These are phyloP conservation scores for Oithona nana DNA, from an alignment of 2,888 invertebrate species.

Conservation along the genomic window DNA sequence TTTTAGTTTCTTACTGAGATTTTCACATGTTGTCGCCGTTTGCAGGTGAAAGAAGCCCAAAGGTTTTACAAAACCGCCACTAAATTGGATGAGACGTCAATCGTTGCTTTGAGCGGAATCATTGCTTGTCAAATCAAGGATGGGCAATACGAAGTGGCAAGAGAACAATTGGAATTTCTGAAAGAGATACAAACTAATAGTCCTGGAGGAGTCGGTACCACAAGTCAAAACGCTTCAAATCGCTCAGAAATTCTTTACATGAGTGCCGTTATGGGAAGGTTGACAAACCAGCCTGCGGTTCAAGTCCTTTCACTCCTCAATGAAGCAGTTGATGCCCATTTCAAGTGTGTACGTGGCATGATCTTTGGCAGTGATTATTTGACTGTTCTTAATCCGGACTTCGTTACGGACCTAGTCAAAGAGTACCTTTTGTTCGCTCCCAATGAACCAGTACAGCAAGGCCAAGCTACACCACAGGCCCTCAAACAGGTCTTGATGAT, in stretches of 20 bases:
- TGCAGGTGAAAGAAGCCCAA: constrained; percentile 41
- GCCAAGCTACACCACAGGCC: constrained; percentile 19
- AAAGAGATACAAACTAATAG: constrained; percentile 18
- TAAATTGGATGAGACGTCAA: constrained; percentile 62
- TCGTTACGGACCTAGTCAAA: constrained; percentile 54
- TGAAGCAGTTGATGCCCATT: constrained; percentile 39
- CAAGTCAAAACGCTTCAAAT: not conserved
- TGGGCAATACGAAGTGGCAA: constrained; percentile 43
- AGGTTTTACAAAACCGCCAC: constrained; percentile 59
- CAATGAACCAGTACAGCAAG: constrained; percentile 26
- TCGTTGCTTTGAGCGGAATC: constrained; percentile 38
- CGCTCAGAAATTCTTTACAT: constrained; percentile 44
- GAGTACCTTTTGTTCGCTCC: constrained; percentile 50
- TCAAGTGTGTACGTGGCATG: constrained; percentile 29
- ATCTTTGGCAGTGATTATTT: constrained; percentile 57
- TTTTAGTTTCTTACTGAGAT: not conserved
- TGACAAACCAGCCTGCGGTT: constrained; percentile 14
- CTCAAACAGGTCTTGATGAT: constrained; percentile 42
- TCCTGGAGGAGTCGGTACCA: not conserved
- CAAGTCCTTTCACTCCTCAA: constrained; percentile 25
- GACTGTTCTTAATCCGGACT: constrained; percentile 58
- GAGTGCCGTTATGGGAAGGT: constrained; percentile 40
- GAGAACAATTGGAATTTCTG: constrained; percentile 23
- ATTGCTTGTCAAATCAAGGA: constrained; percentile 62
- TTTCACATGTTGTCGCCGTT: not conserved